Evolutionary conservation across 2,797 vertebrate species (phyloP), one percentile per base, ranked within the genome.

Genomic region (Sebastes oblongus): DNA sequence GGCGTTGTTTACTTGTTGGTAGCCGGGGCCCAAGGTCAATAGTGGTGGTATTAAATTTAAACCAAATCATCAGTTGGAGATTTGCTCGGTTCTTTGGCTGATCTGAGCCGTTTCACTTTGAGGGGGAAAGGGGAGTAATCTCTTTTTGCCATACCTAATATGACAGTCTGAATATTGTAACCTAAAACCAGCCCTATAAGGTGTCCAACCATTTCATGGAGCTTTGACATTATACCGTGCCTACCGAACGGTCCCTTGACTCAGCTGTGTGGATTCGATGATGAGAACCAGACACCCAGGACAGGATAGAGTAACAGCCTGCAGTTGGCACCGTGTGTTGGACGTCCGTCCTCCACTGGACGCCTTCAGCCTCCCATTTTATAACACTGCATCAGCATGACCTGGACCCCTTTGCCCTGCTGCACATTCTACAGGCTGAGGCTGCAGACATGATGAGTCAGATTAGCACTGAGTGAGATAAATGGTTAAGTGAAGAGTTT

Each of bases 261-360:
- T 75, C 56, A 52, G 72, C 72, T 56, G 61, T 54, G 75, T 55
- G 58, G 39, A 2, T 59, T 52, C 34, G 68, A 8, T 5, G 65
- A 14, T 39, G 42, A 69, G 46, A 91, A 88, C 82, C 34, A 62
- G 74, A 89, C 88, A 88, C 81, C 78, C 24, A 10, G 78, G 54
- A 29, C 59, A 46, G 77, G 91, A 81, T 91, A 80, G 85, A 88
- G 87, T 91, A 52, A 86, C 92, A 5, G 75, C 25, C 69, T 72
- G 78, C 79, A 77, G 85, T 59, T 90, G 89, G 72, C 78, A 25
- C 50, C 1, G 32, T 6, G 16, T 79, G 58, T 81, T 85, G 22
- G 52, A 79, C 50, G 70, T 85, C 82, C 14, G 34, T 22, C 66
- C 50, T 39, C 30, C 66, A 66, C 60, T 59, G 6, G 70, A 50